phyloP scores from a whole-genome alignment of 2,113 vertebrate species.

The Hoplias malabaricus region DNA sequence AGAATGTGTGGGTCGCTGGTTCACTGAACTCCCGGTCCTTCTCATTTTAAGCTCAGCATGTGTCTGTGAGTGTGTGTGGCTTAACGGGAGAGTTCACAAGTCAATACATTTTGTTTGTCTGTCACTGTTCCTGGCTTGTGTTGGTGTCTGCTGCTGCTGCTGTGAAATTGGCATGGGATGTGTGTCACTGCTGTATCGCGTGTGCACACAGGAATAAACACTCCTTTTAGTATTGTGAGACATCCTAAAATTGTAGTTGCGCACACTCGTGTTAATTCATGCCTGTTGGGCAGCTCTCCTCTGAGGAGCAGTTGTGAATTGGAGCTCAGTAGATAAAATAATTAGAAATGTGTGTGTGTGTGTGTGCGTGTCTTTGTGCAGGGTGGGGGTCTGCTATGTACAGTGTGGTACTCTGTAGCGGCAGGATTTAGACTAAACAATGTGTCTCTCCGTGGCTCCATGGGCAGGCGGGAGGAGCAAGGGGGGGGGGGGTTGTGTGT shows the following conservation, averaged over 20 bases:
- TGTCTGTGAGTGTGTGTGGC: not conserved
- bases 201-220: not conserved
- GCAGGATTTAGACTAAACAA: conserved; percentile 63
- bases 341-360: conserved; percentile 25
- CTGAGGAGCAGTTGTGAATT: conserved; percentile 9
- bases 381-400: conserved; percentile 27
- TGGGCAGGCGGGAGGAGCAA: conserved; percentile 15
- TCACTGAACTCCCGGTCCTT: conserved; percentile 5
- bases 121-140: not conserved
- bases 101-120: not conserved
- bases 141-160: not conserved
- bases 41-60: not conserved
- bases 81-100: not conserved
- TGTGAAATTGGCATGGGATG: not conserved
- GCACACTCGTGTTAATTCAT: not conserved
- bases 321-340: conserved; percentile 6
- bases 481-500: not conserved
- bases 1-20: conserved; percentile 24
- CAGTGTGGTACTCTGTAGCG: conserved; percentile 45
- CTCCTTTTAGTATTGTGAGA: not conserved
- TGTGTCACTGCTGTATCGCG: not conserved
- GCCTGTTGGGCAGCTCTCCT: conserved; percentile 1
- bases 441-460: conserved; percentile 54
- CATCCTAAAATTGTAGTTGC: not conserved
- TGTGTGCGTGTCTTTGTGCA: conserved; percentile 16